Conservation (phyloP, 1,140 invertebrate genomes). For the Scaptomyza graminum region DNA sequence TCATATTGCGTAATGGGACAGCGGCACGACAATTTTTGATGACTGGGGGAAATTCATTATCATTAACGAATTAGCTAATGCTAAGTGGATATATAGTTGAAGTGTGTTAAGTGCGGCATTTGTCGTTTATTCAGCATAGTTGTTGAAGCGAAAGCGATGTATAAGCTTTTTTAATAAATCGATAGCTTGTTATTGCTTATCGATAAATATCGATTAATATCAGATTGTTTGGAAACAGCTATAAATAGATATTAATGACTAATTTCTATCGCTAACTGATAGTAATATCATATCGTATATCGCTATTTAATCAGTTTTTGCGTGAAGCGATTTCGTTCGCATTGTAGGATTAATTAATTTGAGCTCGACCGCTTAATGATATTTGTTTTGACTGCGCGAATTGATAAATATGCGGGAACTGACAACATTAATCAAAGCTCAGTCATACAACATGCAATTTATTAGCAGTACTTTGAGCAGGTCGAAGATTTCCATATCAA, state of each 20-base stretch:
- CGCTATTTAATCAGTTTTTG: conserved; percentile 2
- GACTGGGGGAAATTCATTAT: background rate
- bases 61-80: conserved; percentile 43
- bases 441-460: conserved; percentile 3
- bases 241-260: too few species aligned
- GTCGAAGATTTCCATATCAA: conserved; percentile 25
- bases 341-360: conserved; percentile 34
- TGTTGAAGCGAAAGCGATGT: too few species aligned
- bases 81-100: conserved; percentile 18
- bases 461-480: conserved; percentile 8
- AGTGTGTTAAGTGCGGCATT: background rate
- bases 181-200: too few species aligned
- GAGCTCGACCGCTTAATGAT: background rate
- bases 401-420: conserved; percentile 9
- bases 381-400: conserved; percentile 11
- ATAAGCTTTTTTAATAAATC: too few species aligned
- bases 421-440: conserved; percentile 6
- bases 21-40: conserved; percentile 24
- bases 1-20: background rate
- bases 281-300: too few species aligned
- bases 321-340: conserved; percentile 34
- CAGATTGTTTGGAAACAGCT: too few species aligned
- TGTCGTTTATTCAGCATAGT: background rate
- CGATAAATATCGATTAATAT: too few species aligned
- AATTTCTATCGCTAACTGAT: too few species aligned